Base-by-base conservation (phyloP, 64 coral and sea anemone species). In the Actinia tenebrosa region DNA sequence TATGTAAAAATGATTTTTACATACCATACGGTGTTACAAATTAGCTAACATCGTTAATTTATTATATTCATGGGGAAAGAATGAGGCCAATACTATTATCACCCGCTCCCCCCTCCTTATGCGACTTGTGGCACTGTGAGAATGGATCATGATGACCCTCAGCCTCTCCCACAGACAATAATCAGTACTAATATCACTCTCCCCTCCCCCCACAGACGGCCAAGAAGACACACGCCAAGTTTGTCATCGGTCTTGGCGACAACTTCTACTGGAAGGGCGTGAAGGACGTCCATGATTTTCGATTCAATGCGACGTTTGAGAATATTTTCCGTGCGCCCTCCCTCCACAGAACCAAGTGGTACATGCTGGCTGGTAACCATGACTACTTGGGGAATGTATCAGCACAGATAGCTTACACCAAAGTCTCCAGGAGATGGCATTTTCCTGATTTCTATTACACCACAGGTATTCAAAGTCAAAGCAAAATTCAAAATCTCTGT, bases 221-320 rank as follows among this genome's bases (percentile, higher is more conserved):
- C n/a, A 44, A 60, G 19, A 56, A 54, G 17, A 84, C 10, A 3
- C 30, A 60, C 27, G 82, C 82, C 13, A 54, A 60, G 47, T 84
- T 84, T 60, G 82, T 84, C 23, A 43, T 84, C 22, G 82, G 82
- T 20, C 82, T 84, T 60, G 96, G 96, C 75, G 96, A 98, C 80
- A 98, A 98, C 68, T 98, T 98, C 72, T 98, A 98, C 71, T 14
- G 50, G 16, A 10, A 54, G 78, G 96, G 96, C 75, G 93, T 98
- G 6, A 88, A 77, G 64, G 83, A 92, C 84, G 96, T 92, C 50
- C 69, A 98, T 66, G 96, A 98, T 82, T 64, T 87, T 10, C 89
- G 96, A 71, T 98, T 98, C 88, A 25, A 92, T 72, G 86, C 89
- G 60, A 98, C 96, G 16, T 98, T 98, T 91, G 93, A 98, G 83